A percentile compares a stretch with the other conserved stretches of the same genome.
Evolutionary conservation across 2,888 invertebrate genomes (phyloP).

Genomic region (Thalpophila matura): DNA sequence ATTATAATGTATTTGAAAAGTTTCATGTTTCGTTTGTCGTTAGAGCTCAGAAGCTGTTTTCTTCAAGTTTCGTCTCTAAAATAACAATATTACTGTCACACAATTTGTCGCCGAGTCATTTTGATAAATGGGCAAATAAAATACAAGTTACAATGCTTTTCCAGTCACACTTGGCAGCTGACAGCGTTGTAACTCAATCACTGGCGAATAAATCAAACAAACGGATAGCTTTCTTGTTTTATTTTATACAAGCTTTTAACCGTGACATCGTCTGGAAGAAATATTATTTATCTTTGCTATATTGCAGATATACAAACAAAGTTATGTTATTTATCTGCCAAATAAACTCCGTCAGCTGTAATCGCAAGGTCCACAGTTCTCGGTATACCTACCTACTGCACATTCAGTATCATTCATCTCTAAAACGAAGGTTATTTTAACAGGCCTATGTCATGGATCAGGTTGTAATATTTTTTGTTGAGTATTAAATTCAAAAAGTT

Average conservation of each 20-base stretch:
- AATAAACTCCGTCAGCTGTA: conserved; percentile 25
- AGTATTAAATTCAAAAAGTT: no score
- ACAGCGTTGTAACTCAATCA: conserved; percentile 55
- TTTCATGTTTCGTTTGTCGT: conserved; percentile 72
- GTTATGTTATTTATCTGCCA: conserved; percentile 31
- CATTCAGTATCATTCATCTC: not conserved
- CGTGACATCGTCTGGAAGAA: conserved; percentile 14
- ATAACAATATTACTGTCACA: conserved; percentile 70
- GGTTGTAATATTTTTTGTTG: no score
- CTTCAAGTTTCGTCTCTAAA: conserved; percentile 64
- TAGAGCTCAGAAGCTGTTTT: conserved; percentile 61
- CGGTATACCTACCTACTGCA: conserved; percentile 1
- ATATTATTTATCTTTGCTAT: conserved; percentile 22
- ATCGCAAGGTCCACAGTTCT: not conserved
- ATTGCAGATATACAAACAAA: conserved; percentile 16
- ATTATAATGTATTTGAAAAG: conserved; percentile 77
- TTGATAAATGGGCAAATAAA: conserved; percentile 66
- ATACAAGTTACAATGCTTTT: conserved; percentile 54
- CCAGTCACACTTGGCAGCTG: conserved; percentile 52
- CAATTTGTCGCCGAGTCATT: conserved; percentile 65
- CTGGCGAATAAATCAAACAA: conserved; percentile 53
- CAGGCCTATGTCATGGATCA: no score
- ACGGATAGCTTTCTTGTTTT: conserved; percentile 49
- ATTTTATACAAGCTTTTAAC: conserved; percentile 47
- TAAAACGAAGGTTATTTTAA: no score